Evolutionary conservation across 2,888 invertebrate genomes (phyloP), one percentile per base, ranked within the genome.

Genomic region (Cabera pusaria): DNA sequence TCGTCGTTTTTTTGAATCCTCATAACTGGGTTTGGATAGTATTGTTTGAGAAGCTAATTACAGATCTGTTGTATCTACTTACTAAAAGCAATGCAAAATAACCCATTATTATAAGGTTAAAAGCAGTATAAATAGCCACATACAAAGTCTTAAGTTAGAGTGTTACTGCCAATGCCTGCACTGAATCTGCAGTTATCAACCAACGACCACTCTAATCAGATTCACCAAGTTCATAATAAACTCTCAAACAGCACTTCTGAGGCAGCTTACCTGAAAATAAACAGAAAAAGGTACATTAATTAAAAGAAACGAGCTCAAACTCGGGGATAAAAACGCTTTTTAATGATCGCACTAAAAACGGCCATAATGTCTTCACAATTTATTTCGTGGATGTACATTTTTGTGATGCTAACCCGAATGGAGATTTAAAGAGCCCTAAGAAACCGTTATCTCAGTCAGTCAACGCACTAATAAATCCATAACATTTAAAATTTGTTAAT

Each of bases 261-360:
- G 35, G 14, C 34, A 31, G 52, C 62, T 50, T 59, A 59, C 60
- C 60, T 61, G 60, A 49, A 56, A 49, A 52, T 36, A 53, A 54
- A n/a, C n/a, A 43, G 42, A 53, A 49, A 49, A 38, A 44, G 16
- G 8, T n/a, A 32, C 34, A 51, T 59, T 59, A 58, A 62, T 59
- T 58, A 52, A 57, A 56, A 44, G 39, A 47, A 50, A 50, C 44
- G 28, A 48, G 48, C 32, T 43, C 52, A 48, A 52, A 49, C 21
- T 46, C 33, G 22, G 16, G 23, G 14, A 55, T 54, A 52, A 59
- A 59, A 55, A 48, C 31, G 23, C 20, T 32, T 44, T 51, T 59
- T 57, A 57, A 60, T 56, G 50, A 28, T 26, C 17, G 18, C 34
- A 40, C 25, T 49, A 38, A 41, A 35, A 46, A 26, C 23, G 28